phyloP scores from a whole-genome alignment of 1,140 invertebrate genomes.

The Lucilia sericata region DNA sequence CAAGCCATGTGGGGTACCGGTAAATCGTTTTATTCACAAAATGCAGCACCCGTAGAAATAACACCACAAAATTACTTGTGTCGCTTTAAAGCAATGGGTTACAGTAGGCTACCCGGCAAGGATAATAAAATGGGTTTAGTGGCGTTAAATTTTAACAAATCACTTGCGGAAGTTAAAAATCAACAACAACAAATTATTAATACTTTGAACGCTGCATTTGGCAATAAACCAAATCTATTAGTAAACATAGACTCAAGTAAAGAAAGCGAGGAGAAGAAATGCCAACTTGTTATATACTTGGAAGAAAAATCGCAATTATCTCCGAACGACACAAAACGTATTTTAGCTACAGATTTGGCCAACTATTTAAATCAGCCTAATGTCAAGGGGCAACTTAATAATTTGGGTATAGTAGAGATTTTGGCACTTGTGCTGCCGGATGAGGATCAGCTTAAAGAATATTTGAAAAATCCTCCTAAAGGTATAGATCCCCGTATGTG shows the following conservation, averaged over 20 bases:
- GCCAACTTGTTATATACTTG: constrained; percentile 84
- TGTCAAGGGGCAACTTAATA: constrained; percentile 77
- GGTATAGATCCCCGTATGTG: constrained; percentile 84
- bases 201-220: constrained; percentile 77
- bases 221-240: constrained; percentile 85
- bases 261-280: constrained; percentile 79
- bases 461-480: constrained; percentile 86
- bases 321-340: constrained; percentile 73
- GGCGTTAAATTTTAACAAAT: constrained; percentile 83
- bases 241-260: constrained; percentile 83
- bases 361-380: constrained; percentile 77
- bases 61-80: constrained; percentile 91
- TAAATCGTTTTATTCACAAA: constrained; percentile 82
- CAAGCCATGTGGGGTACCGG: constrained; percentile 91
- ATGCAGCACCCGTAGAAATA: constrained; percentile 80
- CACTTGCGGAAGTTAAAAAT: constrained; percentile 63
- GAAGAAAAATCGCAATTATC: constrained; percentile 80
- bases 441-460: constrained; percentile 84
- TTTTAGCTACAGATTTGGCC: constrained; percentile 80
- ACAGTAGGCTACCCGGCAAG: constrained; percentile 83
- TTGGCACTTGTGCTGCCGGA: constrained; percentile 76
- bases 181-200: constrained; percentile 80
- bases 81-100: constrained; percentile 92
- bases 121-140: constrained; percentile 91
- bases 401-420: constrained; percentile 75